Evolutionary conservation across 1,140 invertebrate species (phyloP), one percentile per base, ranked within the genome.

Genomic region (Nebria ingens): DNA sequence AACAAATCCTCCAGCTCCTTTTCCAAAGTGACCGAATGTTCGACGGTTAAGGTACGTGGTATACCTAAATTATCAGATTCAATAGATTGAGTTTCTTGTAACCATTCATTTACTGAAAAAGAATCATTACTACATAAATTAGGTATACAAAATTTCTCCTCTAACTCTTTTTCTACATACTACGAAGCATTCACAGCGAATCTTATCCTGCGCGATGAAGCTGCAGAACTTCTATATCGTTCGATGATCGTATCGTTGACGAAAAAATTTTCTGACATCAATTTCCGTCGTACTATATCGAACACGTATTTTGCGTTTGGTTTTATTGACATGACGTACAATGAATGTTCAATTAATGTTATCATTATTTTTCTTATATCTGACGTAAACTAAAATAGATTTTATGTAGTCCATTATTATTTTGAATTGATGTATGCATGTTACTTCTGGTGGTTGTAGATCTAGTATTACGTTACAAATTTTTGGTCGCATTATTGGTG

Each of bases 271-370:
- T 45, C 40, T 11, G 40, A 9, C 40, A 45, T 45, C 15, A 45
- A 45, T 17, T 45, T 45, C 17, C 40, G 40, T 45, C 40, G 40
- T 12, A 45, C 17, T 45, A 12, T 17, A 17, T 45, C 40, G 40
- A 45, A 45, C 4, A 45, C 17, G 17, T 45, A 45, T 45, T 45
- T 45, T 17, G 40, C 40, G 17, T 45, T 45, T 45, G 40, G 40
- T 45, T 45, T 45, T 9, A 45, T 4, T 11, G 15, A 45, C 40
- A 45, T 45, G 9, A 45, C 3, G 9, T 9, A 12, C 17, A 45
- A 17, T 4, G 40, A 45, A 45, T 45, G 17, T 45, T 45, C 40
- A 11, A 45, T 45, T 4, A 45, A 17, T 12, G 40, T 45, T 45
- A 45, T 45, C 40, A 45, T 45, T 12, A 45, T 45, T 45, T 45